phyloP scores from a whole-genome alignment of 2,888 invertebrate genomes.

The Selenia dentaria region DNA sequence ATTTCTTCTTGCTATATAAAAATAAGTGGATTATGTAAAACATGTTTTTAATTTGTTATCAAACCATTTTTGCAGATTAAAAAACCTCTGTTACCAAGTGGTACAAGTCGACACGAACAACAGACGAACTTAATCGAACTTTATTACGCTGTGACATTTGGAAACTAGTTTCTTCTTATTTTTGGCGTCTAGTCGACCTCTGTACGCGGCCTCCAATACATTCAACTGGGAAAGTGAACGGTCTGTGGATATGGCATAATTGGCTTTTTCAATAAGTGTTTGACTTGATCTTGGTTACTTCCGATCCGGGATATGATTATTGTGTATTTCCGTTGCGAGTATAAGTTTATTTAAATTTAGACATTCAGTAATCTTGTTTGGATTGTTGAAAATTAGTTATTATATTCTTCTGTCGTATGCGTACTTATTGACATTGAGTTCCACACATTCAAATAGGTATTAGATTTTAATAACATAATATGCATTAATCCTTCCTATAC shows the following conservation, averaged over 20 bases:
- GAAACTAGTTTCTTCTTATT: constrained; percentile 65
- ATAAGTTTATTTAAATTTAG: too few relatives aligned
- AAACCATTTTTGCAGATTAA: background rate
- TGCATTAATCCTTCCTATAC: too few relatives aligned
- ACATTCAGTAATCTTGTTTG: too few relatives aligned
- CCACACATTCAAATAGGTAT: too few relatives aligned
- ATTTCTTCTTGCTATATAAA: too few relatives aligned
- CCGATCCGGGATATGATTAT: constrained; percentile 23
- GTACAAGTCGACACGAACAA: constrained; percentile 37
- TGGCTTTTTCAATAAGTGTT: constrained; percentile 11
- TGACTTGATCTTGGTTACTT: constrained; percentile 22
- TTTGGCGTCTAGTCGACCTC: constrained; percentile 70
- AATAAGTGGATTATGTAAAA: background rate
- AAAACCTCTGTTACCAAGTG: constrained; percentile 46
- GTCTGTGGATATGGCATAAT: constrained; percentile 18
- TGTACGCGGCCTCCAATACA: constrained; percentile 46
- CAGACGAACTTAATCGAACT: constrained; percentile 24
- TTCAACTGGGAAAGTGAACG: constrained; percentile 23
- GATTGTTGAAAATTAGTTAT: too few relatives aligned
- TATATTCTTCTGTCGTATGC: too few relatives aligned
- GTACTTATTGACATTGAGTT: too few relatives aligned
- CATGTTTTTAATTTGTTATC: too few relatives aligned
- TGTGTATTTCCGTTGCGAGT: constrained; percentile 21
- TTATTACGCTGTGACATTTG: constrained; percentile 64
- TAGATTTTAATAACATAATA: too few relatives aligned